These are phyloP conservation scores for Ophiodon elongatus DNA, from an alignment of 2,113 vertebrate genomes.

Conservation along the genomic window DNA sequence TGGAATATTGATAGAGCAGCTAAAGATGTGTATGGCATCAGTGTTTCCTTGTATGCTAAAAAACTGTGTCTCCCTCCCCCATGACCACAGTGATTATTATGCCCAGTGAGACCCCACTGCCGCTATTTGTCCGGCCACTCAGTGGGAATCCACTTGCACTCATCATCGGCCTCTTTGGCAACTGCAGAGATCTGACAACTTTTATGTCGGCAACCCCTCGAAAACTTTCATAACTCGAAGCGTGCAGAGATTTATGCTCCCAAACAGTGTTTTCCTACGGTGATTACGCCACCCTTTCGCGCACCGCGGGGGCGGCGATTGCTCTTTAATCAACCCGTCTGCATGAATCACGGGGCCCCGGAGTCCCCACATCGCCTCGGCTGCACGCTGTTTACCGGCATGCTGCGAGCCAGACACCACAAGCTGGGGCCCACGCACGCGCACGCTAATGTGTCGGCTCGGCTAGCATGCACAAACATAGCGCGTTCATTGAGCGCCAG, in stretches of 20 bases:
- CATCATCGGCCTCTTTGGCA: slow-evolving; percentile 27
- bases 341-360: slow-evolving; percentile 65
- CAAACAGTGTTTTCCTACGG: slow-evolving; percentile 54
- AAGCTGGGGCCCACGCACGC: slow-evolving; percentile 52
- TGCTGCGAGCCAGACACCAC: slow-evolving; percentile 68
- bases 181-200: slow-evolving; percentile 41
- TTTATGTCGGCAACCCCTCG: slow-evolving; percentile 24
- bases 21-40: not conserved
- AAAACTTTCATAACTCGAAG: slow-evolving; percentile 53
- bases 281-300: slow-evolving; percentile 71
- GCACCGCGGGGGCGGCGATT: slow-evolving; percentile 66
- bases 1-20: not conserved
- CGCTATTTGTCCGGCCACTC: slow-evolving; percentile 18
- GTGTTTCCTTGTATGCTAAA: not conserved
- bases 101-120: not conserved
- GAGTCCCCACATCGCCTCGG: slow-evolving; percentile 62
- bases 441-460: slow-evolving; percentile 27
- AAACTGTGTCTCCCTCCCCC: not conserved
- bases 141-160: slow-evolving; percentile 25
- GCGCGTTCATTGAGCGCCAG: slow-evolving; percentile 18
- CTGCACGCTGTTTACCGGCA: slow-evolving; percentile 70
- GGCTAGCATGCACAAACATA: slow-evolving; percentile 30
- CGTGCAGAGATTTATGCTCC: slow-evolving; percentile 57
- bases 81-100: slow-evolving; percentile 13
- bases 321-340: slow-evolving; percentile 79